Evolutionary conservation across 2,113 vertebrate species (phyloP).

Genomic region (Actinemys pallida): DNA sequence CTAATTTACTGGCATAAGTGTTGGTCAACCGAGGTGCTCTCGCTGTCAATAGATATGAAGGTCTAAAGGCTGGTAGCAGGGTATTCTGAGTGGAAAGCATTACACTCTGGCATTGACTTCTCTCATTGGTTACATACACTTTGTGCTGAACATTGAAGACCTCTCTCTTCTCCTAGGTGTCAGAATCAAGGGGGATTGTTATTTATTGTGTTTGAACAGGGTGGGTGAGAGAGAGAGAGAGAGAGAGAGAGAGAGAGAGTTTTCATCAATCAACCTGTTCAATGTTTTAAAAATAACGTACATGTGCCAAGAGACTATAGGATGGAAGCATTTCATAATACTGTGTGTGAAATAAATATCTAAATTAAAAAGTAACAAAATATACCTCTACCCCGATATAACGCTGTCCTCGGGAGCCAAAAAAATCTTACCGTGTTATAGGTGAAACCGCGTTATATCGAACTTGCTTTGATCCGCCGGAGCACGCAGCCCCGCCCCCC

Average conservation of each 20-base stretch:
- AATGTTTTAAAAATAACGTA: not conserved
- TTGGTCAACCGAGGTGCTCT: not conserved
- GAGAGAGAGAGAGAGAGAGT: not conserved
- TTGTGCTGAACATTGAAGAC: not conserved
- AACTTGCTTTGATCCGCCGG: no score
- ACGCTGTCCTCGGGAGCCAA: no score
- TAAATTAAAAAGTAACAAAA: not conserved
- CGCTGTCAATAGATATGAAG: not conserved
- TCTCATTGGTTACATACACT: not conserved
- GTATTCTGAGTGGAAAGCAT: not conserved
- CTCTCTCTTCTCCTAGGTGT: not conserved
- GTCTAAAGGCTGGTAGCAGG: not conserved
- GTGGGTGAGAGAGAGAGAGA: not conserved
- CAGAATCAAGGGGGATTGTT: not conserved
- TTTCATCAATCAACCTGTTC: not conserved
- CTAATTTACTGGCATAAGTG: not conserved
- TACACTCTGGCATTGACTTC: not conserved
- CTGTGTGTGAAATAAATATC: not conserved
- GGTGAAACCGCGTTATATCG: no score
- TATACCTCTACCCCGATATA: no score
- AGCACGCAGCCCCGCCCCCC: no score
- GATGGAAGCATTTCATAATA: not conserved
- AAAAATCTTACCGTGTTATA: no score
- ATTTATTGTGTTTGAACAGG: not conserved
- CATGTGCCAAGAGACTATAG: no score